phyloP scores from a whole-genome alignment of 30 jellyfish, hydroid and myxozoan species.

The Aurelia aurita complex sp. Pacific region DNA sequence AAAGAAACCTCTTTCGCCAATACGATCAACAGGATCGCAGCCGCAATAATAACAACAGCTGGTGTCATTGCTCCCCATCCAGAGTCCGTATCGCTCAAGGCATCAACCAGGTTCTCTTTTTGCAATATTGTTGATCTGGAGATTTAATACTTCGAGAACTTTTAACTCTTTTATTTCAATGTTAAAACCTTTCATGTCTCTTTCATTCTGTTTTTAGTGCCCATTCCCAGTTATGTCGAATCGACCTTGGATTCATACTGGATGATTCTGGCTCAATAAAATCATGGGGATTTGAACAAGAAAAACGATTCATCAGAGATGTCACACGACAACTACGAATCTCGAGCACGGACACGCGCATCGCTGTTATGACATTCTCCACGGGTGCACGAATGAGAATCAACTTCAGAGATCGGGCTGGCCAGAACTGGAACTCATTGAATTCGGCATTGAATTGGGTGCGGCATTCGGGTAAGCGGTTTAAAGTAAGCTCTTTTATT shows the following conservation, averaged over 20 bases:
- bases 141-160: too few relatives aligned
- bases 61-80: too few relatives aligned
- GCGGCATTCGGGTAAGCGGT: conserved; percentile 44
- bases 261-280: conserved; percentile 78
- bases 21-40: too few relatives aligned
- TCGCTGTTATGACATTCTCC: conserved; percentile 80
- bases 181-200: neutral
- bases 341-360: conserved; percentile 49
- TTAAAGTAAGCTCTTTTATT: neutral
- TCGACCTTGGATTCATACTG: conserved; percentile 75
- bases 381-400: conserved; percentile 64
- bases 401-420: conserved; percentile 64
- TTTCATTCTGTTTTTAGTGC: conserved; percentile 10
- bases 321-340: conserved; percentile 59
- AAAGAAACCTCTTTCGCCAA: too few relatives aligned
- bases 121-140: too few relatives aligned
- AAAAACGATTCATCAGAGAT: conserved; percentile 56
- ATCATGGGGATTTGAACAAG: conserved; percentile 58
- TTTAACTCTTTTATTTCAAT: neutral
- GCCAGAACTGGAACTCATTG: conserved; percentile 50
- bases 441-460: conserved; percentile 44
- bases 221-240: conserved; percentile 44
- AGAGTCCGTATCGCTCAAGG: too few relatives aligned
- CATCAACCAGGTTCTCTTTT: too few relatives aligned
- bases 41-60: too few relatives aligned